Conservation (phyloP, 2,113 vertebrate genomes). For the Melanocharis versteri region DNA sequence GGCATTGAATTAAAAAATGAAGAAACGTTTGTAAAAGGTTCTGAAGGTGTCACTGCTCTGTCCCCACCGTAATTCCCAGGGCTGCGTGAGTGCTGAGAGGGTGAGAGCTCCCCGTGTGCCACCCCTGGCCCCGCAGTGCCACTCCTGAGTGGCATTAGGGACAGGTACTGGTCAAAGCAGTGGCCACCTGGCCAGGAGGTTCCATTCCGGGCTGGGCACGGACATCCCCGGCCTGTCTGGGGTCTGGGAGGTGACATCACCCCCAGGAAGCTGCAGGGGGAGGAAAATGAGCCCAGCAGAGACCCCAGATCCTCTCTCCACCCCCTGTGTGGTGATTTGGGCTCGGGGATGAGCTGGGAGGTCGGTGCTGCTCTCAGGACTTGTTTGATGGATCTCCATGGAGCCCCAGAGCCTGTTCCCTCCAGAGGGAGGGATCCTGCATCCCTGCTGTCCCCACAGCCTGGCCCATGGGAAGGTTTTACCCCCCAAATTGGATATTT, state of each 20-base stretch:
- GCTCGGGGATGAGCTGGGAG: accelerated
- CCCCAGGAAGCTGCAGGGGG: not conserved
- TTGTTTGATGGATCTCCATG: accelerated
- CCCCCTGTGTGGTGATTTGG: accelerated
- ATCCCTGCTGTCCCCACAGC: not conserved
- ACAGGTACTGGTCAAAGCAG: not conserved
- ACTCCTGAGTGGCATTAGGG: not conserved
- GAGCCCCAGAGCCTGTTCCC: not conserved
- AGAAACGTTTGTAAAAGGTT: not conserved
- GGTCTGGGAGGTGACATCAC: not conserved
- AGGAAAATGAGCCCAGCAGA: not conserved
- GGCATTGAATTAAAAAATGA: not conserved
- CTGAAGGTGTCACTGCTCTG: not conserved
- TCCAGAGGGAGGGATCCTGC: not conserved
- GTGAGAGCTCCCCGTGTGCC: not conserved
- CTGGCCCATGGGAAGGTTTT: not conserved
- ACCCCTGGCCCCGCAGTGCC: not conserved
- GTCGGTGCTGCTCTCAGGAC: not conserved
- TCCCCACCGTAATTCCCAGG: not conserved
- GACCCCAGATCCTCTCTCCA: not conserved
- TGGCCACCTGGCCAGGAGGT: not conserved
- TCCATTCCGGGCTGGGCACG: not conserved
- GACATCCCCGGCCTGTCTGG: accelerated
- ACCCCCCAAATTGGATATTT: not conserved
- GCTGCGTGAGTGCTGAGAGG: not conserved